These are phyloP conservation scores for Agriopis leucophaearia DNA, from an alignment of 2,888 invertebrate genomes.

Conservation along the genomic window DNA sequence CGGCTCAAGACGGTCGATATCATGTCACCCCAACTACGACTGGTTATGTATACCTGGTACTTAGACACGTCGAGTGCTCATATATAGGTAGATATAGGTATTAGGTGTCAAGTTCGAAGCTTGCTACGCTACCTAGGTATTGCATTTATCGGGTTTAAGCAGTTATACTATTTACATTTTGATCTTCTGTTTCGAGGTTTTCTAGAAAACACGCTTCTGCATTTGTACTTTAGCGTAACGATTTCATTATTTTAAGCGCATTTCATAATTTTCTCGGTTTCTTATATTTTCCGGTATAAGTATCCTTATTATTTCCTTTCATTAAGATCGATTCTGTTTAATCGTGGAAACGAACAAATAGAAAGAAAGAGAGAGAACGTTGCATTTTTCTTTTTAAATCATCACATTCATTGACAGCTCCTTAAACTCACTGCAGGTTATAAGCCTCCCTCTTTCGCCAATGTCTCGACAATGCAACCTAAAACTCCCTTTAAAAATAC, in stretches of 20 bases:
- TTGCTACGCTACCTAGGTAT: slow-evolving; percentile 41
- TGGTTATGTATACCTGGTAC: slow-evolving; percentile 82
- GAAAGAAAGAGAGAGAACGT: too few relatives aligned
- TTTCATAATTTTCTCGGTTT: not conserved
- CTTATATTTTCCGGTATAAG: too few relatives aligned
- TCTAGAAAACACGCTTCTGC: not conserved
- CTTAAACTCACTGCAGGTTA: too few relatives aligned
- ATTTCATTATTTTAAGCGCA: not conserved
- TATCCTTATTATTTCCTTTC: too few relatives aligned
- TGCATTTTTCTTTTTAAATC: too few relatives aligned
- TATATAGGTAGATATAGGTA: slow-evolving; percentile 24
- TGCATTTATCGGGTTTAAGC: slow-evolving; percentile 24
- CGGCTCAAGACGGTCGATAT: slow-evolving; percentile 86
- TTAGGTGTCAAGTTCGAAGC: slow-evolving; percentile 50
- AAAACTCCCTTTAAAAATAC: too few relatives aligned
- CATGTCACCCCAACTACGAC: slow-evolving; percentile 81
- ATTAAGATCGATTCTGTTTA: too few relatives aligned
- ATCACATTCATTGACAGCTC: too few relatives aligned
- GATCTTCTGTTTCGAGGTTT: not conserved
- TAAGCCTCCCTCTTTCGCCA: too few relatives aligned
- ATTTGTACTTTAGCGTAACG: not conserved
- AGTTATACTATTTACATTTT: not conserved
- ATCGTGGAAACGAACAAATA: too few relatives aligned
- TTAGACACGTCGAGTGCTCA: slow-evolving; percentile 52
- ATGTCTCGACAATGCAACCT: too few relatives aligned